Conservation (phyloP, 2,888 invertebrate species). For the Xestia ashworthii region DNA sequence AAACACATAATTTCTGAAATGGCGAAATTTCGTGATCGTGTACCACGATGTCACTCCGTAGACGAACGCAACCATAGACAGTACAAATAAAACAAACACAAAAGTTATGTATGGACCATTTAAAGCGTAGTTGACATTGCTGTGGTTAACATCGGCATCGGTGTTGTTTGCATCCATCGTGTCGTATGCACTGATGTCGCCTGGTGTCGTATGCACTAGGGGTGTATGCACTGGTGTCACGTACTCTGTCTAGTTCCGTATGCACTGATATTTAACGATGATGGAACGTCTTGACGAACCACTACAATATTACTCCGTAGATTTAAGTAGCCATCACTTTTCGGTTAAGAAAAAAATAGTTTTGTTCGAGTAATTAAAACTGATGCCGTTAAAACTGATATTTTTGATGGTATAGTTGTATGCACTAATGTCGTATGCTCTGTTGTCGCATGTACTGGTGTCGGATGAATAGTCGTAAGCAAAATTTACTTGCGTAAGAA, state of each 20-base stretch:
- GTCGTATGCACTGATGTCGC: background rate
- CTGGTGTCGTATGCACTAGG: background rate
- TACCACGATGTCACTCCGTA: background rate
- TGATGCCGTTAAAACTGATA: background rate
- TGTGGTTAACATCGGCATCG: background rate
- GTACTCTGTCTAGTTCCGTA: too few relatives aligned
- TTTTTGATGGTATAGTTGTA: background rate
- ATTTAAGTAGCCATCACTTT: background rate
- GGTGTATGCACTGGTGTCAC: too few relatives aligned
- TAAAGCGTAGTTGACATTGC: background rate
- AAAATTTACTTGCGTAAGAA: too few relatives aligned
- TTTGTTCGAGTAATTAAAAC: background rate
- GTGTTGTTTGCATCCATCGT: background rate
- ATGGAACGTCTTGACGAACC: background rate
- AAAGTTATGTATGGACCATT: too few relatives aligned
- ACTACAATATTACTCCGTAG: background rate
- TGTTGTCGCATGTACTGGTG: background rate
- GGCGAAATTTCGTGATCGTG: background rate
- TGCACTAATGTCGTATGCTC: background rate
- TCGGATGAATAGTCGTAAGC: too few relatives aligned
- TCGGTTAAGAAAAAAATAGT: background rate
- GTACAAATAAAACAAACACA: too few relatives aligned
- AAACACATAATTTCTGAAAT: constrained; percentile 5
- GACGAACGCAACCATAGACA: background rate
- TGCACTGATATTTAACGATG: background rate